phyloP scores from a whole-genome alignment of 1,140 invertebrate species.

The Diuraphis noxia region DNA sequence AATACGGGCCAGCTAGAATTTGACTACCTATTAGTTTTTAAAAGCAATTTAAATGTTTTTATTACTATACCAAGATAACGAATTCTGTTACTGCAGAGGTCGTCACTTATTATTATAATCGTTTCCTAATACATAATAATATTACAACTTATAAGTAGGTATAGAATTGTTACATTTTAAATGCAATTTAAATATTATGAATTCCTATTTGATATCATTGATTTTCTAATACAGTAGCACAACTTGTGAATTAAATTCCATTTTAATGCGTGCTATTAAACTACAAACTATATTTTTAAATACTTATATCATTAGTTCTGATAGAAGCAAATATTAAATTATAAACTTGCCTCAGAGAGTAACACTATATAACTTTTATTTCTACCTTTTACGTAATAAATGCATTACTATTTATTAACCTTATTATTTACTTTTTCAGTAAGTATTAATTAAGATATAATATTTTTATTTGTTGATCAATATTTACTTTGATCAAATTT shows the following conservation, averaged over 20 bases:
- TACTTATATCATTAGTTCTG: background rate
- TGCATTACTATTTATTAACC: background rate
- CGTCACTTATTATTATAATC: background rate
- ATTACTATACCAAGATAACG: background rate
- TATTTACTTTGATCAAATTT: constrained; percentile 3
- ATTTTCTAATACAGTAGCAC: too few relatives aligned
- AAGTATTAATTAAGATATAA: background rate
- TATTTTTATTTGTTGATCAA: background rate
- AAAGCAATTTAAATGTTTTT: background rate
- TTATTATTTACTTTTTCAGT: background rate
- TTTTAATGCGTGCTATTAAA: background rate
- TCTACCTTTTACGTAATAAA: background rate
- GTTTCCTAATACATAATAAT: background rate
- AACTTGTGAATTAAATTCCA: background rate
- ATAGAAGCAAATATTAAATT: background rate
- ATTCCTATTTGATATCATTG: background rate
- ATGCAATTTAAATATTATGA: background rate
- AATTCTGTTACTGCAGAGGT: background rate
- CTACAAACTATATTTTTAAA: background rate
- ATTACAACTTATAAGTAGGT: background rate
- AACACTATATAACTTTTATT: background rate
- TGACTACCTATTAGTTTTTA: background rate
- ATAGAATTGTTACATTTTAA: background rate
- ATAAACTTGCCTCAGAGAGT: background rate
- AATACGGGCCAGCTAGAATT: background rate